phyloP scores from a whole-genome alignment of 2,797 vertebrate species.

The Melanogrammus aeglefinus region DNA sequence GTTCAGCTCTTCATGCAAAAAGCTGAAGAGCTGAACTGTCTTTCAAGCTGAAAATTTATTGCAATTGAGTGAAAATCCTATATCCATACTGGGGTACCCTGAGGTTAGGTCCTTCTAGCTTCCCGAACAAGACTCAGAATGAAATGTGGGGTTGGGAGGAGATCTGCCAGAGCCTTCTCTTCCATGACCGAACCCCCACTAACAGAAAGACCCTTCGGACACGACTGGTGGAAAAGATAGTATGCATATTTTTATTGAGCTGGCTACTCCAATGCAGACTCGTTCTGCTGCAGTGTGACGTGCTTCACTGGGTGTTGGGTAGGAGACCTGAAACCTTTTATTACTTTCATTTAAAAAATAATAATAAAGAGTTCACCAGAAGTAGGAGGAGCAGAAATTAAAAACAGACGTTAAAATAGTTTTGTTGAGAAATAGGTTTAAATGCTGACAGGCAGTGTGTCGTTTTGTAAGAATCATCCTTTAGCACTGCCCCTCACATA shows the following conservation, averaged over 20 bases:
- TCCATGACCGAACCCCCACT: slow-evolving; percentile 35
- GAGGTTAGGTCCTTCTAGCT: slow-evolving; percentile 50
- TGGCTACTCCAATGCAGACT: no score
- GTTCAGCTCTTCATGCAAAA: no score
- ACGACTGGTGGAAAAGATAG: slow-evolving; percentile 55
- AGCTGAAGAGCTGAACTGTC: slow-evolving; percentile 37
- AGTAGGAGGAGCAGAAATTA: no score
- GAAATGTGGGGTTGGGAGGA: no score
- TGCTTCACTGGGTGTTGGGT: neutral
- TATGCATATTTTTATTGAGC: neutral
- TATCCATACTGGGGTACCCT: slow-evolving; percentile 61
- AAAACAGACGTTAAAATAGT: no score
- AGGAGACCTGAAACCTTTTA: neutral
- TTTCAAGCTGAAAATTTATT: slow-evolving; percentile 53
- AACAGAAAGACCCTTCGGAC: slow-evolving; percentile 42
- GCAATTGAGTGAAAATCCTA: slow-evolving; percentile 70
- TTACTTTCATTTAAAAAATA: neutral
- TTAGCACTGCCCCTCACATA: neutral
- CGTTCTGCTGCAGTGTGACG: no score
- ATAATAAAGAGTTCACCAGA: neutral
- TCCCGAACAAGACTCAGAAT: slow-evolving; percentile 41
- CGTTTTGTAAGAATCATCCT: neutral
- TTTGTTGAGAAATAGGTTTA: neutral
- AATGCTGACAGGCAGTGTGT: neutral
- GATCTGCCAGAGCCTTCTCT: slow-evolving; percentile 13